phyloP scores from a whole-genome alignment of 2,888 invertebrate species.

The Cheilosia scutellata region DNA sequence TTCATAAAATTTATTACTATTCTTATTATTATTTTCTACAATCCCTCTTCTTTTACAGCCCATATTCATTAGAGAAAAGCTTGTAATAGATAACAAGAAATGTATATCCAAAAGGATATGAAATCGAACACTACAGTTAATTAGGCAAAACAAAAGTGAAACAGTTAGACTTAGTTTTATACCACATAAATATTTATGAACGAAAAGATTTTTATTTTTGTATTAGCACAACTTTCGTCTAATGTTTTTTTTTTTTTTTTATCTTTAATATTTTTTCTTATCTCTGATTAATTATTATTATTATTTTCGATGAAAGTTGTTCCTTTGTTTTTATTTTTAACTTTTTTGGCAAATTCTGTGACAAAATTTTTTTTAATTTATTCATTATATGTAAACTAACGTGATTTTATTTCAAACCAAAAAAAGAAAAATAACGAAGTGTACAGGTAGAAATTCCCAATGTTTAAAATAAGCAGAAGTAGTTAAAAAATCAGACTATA shows the following conservation, averaged over 20 bases:
- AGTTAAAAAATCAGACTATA: constrained; percentile 12
- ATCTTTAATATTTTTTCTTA: constrained; percentile 6
- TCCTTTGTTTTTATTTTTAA: constrained; percentile 12
- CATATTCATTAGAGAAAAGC: constrained; percentile 28
- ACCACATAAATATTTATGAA: constrained; percentile 48
- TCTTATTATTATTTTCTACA: constrained; percentile 23
- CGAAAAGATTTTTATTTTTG: constrained; percentile 40
- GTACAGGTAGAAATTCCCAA: constrained; percentile 28
- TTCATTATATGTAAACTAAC: constrained; percentile 50
- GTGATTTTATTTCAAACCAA: constrained; percentile 58
- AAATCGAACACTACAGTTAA: constrained; percentile 38
- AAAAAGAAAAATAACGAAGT: constrained; percentile 23
- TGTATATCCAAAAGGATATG: constrained; percentile 27
- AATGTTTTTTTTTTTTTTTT: constrained; percentile 19
- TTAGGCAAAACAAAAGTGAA: constrained; percentile 28
- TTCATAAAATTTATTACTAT: constrained; percentile 16
- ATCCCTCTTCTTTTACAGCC: constrained; percentile 11
- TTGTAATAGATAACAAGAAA: constrained; percentile 21
- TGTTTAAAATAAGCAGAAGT: constrained; percentile 28
- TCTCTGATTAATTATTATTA: neutral
- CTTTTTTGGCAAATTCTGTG: constrained; percentile 28
- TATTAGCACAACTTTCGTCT: constrained; percentile 49
- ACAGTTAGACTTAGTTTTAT: constrained; percentile 60
- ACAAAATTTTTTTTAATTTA: constrained; percentile 22
- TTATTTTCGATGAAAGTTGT: constrained; percentile 50